Evolutionary conservation across 2,797 vertebrate species (phyloP), one percentile per base, ranked within the genome.

Genomic region (Pagetopsis macropterus): DNA sequence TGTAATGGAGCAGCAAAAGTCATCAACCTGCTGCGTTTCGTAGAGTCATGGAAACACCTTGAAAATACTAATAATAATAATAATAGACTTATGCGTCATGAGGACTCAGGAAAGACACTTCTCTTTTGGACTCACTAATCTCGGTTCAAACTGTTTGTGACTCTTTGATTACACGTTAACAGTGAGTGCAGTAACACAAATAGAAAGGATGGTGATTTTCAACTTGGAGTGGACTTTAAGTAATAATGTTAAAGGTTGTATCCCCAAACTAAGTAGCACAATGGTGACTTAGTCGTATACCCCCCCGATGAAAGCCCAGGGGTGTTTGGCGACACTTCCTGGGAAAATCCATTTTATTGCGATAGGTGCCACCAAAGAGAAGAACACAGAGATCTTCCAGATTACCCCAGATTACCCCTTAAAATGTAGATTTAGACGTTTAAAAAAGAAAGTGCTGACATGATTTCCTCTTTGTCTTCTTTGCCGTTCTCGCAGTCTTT

Each of bases 11-110:
- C 91, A 93, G 62, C 93, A 93, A 74, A 97, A 96, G 88, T 97
- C 96, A 1, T 96, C 96, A 3, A 94, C 96, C 69, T 97, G 96
- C 87, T 93, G 92, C 76, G 4, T 94, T 37, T 95, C 94, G n/a
- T 93, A 93, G 70, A 88, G 67, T 41, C 49, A 14, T 8, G 21
- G 48, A 60, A 48, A 56, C 15, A 33, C 9, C 9, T 51, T 21
- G 16, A 66, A 65, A 72, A 76, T 3, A 44, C 5, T 27, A 61
- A 40, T 16, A 27, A 37, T 21, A 21, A 21, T 21, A 21, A 21
- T 3, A 21, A 55, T 44, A 62, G 72, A 81, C 82, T 70, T 65
- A 45, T 37, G 59, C 0, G 2, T 14, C 27, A 21, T 43, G n/a
- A 70, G 69, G 37, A 63, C 63, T 54, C 85, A 57, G 73, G 75